phyloP scores from a whole-genome alignment of 2,888 invertebrate species.

The Ptychoptera albimana region DNA sequence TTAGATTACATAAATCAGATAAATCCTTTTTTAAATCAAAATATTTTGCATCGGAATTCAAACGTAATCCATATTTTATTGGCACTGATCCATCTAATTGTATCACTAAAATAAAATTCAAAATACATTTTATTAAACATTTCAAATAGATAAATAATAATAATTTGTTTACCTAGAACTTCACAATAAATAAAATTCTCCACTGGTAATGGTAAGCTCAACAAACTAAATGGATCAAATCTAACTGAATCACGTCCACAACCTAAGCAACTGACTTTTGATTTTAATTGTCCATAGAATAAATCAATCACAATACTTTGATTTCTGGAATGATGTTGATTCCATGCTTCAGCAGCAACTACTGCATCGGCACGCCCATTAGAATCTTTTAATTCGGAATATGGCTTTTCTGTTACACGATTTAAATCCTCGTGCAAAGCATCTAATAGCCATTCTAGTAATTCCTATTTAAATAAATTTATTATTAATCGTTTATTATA shows the following conservation, averaged over 20 bases:
- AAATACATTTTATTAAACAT: neutral
- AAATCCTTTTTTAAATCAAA: constrained; percentile 58
- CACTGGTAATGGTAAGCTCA: constrained; percentile 79
- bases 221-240: constrained; percentile 84
- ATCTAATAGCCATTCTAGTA: constrained; percentile 81
- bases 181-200: constrained; percentile 68
- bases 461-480: constrained; percentile 36
- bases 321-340: constrained; percentile 64
- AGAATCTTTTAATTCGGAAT: constrained; percentile 56
- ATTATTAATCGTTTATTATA: neutral
- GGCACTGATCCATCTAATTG: constrained; percentile 70
- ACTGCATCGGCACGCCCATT: constrained; percentile 59
- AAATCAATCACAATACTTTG: constrained; percentile 77
- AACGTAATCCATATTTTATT: constrained; percentile 65
- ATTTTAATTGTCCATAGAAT: constrained; percentile 85
- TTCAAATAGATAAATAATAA: constrained; percentile 4
- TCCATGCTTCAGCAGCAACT: constrained; percentile 65
- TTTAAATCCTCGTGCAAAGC: constrained; percentile 86
- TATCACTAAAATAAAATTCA: constrained; percentile 43
- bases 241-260: constrained; percentile 73
- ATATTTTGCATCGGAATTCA: constrained; percentile 71
- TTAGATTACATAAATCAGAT: constrained; percentile 42
- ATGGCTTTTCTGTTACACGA: constrained; percentile 54
- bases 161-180: constrained; percentile 42
- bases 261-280: constrained; percentile 63